phyloP scores from a whole-genome alignment of 2,797 vertebrate genomes.

The Natrix natrix region DNA sequence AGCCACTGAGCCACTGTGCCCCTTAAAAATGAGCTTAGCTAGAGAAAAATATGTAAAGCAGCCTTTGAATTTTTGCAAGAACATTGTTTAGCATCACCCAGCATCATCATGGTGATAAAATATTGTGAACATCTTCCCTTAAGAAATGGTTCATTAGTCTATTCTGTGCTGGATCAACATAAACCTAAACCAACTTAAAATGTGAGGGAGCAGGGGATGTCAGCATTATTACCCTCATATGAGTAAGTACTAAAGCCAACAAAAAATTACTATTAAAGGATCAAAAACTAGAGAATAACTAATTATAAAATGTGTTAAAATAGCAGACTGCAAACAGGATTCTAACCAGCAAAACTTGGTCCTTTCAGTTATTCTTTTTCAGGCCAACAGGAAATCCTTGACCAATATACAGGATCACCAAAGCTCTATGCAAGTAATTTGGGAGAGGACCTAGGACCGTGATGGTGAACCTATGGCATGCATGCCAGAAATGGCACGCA shows the following conservation, averaged over 20 bases:
- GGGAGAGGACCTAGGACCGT: background rate
- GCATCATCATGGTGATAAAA: background rate
- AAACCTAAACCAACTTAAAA: constrained; percentile 75
- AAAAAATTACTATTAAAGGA: background rate
- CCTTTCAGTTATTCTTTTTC: background rate
- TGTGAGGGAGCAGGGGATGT: constrained; percentile 84
- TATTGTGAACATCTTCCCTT: background rate
- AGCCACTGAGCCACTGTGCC: too few species aligned
- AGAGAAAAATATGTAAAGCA: background rate
- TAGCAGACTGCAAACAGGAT: constrained; percentile 16
- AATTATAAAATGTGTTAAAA: background rate
- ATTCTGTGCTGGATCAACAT: constrained; percentile 51
- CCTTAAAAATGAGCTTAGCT: background rate
- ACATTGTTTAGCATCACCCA: too few species aligned
- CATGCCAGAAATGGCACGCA: too few species aligned
- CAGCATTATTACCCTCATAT: constrained; percentile 87
- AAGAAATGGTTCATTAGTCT: background rate
- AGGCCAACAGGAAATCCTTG: background rate
- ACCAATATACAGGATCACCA: background rate
- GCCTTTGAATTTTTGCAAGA: background rate
- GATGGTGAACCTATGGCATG: too few species aligned
- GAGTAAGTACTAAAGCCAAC: constrained; percentile 33
- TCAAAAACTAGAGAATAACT: background rate
- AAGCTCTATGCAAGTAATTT: background rate
- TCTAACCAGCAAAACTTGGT: background rate